Evolutionary conservation across 2,888 invertebrate species (phyloP).

Genomic region (Fragum fragum): DNA sequence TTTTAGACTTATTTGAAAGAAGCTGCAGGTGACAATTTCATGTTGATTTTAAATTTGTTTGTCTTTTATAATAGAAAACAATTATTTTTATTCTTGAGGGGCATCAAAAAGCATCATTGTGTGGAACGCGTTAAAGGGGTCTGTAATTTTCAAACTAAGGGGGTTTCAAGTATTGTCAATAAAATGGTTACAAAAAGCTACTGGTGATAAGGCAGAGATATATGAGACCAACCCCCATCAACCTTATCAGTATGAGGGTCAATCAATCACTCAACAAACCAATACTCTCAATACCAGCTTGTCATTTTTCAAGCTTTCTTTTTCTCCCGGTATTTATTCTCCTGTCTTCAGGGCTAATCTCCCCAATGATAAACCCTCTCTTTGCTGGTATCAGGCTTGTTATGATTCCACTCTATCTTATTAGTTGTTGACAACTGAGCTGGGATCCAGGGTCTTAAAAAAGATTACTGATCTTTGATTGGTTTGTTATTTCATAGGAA

Average conservation of each 20-base stretch:
- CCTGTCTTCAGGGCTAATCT: slow-evolving; percentile 22
- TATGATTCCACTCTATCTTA: slow-evolving; percentile 20
- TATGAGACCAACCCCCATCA: slow-evolving; percentile 37
- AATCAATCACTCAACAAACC: slow-evolving; percentile 57
- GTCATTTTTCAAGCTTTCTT: slow-evolving; percentile 56
- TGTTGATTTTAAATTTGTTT: no score
- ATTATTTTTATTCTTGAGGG: no score
- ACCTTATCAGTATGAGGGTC: slow-evolving; percentile 41
- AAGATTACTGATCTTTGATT: slow-evolving; percentile 24
- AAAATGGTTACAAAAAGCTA: no score
- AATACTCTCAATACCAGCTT: slow-evolving; percentile 44
- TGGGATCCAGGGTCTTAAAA: background rate
- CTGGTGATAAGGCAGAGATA: slow-evolving; percentile 19
- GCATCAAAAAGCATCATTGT: no score
- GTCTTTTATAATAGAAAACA: no score
- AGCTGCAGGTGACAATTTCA: no score
- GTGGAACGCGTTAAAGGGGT: no score
- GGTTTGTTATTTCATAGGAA: background rate
- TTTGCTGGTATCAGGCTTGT: slow-evolving; percentile 21
- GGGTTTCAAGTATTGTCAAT: no score
- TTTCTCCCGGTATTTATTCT: slow-evolving; percentile 26
- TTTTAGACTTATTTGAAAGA: no score
- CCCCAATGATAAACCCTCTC: background rate
- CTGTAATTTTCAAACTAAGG: no score
- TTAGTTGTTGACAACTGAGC: slow-evolving; percentile 25